phyloP scores from a whole-genome alignment of 2,888 invertebrate species.

The Aporophyla nigra region DNA sequence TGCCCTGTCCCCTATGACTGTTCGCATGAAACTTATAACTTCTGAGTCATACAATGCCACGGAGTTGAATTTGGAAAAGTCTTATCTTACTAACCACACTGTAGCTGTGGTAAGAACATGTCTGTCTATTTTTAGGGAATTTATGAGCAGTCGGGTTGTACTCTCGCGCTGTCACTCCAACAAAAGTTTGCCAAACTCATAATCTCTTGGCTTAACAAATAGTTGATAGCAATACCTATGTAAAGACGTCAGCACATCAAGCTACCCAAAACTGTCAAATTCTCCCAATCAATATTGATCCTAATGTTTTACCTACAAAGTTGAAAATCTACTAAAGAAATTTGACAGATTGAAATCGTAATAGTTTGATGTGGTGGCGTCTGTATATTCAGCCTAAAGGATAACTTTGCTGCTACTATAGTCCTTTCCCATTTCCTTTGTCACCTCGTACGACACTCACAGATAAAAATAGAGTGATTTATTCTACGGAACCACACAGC shows the following conservation, averaged over 20 bases:
- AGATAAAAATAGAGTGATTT: not conserved
- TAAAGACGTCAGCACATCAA: too few species aligned
- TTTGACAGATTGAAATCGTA: too few species aligned
- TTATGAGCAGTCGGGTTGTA: not conserved
- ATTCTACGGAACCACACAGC: not conserved
- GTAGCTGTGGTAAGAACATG: not conserved
- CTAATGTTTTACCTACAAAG: too few species aligned
- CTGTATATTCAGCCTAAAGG: not conserved
- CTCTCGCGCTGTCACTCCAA: too few species aligned
- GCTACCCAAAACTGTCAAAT: too few species aligned
- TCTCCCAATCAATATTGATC: too few species aligned
- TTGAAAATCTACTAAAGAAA: too few species aligned
- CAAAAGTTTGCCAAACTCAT: not conserved
- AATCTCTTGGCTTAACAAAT: not conserved
- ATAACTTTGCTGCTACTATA: not conserved
- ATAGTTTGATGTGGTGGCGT: too few species aligned
- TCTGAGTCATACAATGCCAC: not conserved
- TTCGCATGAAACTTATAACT: not conserved
- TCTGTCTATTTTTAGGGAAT: not conserved
- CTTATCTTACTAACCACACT: not conserved
- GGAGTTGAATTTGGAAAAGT: not conserved
- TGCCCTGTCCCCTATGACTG: too few species aligned
- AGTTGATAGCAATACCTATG: not conserved
- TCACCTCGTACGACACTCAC: not conserved
- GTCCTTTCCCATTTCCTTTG: not conserved